phyloP scores from a whole-genome alignment of 2,888 invertebrate species.

The Philhelius pedissequus region DNA sequence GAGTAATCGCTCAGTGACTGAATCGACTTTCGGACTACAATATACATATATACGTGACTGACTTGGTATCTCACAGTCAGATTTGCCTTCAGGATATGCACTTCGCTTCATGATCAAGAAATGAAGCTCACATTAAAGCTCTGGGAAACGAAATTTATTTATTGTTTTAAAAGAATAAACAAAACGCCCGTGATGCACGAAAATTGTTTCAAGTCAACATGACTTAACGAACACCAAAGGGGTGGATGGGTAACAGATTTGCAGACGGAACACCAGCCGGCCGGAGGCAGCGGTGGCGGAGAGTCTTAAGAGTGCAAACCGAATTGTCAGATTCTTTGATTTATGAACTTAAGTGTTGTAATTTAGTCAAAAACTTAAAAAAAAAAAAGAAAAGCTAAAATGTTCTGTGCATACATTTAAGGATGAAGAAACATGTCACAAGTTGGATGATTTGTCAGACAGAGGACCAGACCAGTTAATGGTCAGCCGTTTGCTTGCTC shows the following conservation, averaged over 20 bases:
- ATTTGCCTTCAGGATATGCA: slow-evolving; percentile 1
- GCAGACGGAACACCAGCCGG: too few relatives aligned
- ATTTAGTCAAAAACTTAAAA: neutral
- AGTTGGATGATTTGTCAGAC: slow-evolving; percentile 24
- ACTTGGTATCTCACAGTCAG: slow-evolving; percentile 4
- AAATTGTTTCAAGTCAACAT: slow-evolving; percentile 36
- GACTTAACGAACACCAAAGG: slow-evolving; percentile 7
- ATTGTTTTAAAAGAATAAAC: slow-evolving; percentile 45
- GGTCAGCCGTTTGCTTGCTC: slow-evolving; percentile 34
- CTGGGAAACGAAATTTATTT: slow-evolving; percentile 53
- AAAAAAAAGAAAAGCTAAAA: neutral
- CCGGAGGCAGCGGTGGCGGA: neutral
- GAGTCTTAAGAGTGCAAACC: slow-evolving; percentile 41
- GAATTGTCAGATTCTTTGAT: slow-evolving; percentile 62
- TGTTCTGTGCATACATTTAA: slow-evolving; percentile 32
- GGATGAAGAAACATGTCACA: slow-evolving; percentile 56
- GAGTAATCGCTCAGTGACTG: slow-evolving; percentile 55
- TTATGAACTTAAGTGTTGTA: slow-evolving; percentile 48
- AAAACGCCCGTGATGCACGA: slow-evolving; percentile 51
- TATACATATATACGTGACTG: neutral
- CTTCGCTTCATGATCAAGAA: neutral
- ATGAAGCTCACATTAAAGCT: slow-evolving; percentile 19
- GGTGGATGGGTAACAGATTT: slow-evolving; percentile 22
- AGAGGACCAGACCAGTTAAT: neutral
- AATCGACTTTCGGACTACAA: slow-evolving; percentile 15